Evolutionary conservation across 2,888 invertebrate species (phyloP), one percentile per base, ranked within the genome.

Genomic region (Mimas tiliae): DNA sequence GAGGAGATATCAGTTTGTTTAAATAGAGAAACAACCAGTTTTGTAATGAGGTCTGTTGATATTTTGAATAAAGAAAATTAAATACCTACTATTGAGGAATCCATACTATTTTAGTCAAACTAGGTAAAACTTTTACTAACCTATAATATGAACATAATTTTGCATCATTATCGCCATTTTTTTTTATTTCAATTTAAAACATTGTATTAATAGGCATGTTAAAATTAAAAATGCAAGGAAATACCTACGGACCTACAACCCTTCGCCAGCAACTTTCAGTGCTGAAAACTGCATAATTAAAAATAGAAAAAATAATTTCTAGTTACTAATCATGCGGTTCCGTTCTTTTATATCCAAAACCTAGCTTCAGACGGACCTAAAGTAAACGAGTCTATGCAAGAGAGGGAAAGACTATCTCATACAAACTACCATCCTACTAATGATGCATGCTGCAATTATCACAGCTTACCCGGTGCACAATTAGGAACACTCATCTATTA

Each of bases 401-500:
- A 47, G 58, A 38, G 65, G 62, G 42, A 55, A 52, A 58, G 64
- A 65, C 48, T 58, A 51, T 51, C 50, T 33, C 38, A 50, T 6
- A 58, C 55, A 50, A 45, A 45, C 52, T 50, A 62, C n/a, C 9
- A 62, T 51, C 58, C 69, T 76, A 78, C 81, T 86, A 86, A 84
- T 84, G 82, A 85, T 83, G 80, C 82, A 82, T 76, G 78, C 74
- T 82, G 84, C 80, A 87, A 87, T 87, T 86, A 85, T 78, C 77
- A 77, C 77, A 81, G 81, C 78, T 81, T 79, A 82, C 74, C 67
- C 53, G 55, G 73, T 69, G 74, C 73, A 77, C 77, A 82, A 82
- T 83, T 80, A 81, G 76, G 77, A 82, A 82, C 77, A 76, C 72
- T 75, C 79, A 83, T 85, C 77, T 80, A 82, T 81, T 82, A 84